These are phyloP conservation scores for Mesitornis unicolor DNA, from an alignment of 2,113 vertebrate species.

Conservation along the genomic window DNA sequence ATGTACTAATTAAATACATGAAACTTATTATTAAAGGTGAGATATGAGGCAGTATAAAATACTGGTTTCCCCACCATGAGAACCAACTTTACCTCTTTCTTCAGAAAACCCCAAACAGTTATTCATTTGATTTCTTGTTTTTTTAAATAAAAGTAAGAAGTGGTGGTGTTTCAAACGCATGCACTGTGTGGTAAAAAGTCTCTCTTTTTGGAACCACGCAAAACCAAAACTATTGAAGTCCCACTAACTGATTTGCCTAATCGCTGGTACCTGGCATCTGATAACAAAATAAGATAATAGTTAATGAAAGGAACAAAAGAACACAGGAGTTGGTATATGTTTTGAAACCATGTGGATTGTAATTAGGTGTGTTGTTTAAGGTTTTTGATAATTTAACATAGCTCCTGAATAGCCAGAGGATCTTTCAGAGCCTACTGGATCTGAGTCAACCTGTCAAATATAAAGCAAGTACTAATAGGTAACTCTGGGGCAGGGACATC, in stretches of 20 bases:
- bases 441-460: conserved; percentile 61
- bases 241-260: background rate
- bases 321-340: background rate
- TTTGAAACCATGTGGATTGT: background rate
- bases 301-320: background rate
- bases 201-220: background rate
- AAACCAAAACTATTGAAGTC: background rate
- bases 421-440: conserved; percentile 72
- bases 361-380: background rate
- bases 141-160: background rate
- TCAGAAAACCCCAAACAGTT: conserved; percentile 65
- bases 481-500: background rate
- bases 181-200: rapidly evolving
- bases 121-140: background rate
- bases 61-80: conserved; percentile 63
- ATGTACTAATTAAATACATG: background rate
- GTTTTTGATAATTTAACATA: conserved; percentile 28
- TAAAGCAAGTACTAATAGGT: background rate
- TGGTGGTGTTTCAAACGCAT: background rate
- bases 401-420: conserved; percentile 73
- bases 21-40: background rate
- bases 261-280: background rate
- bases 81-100: conserved; percentile 54
- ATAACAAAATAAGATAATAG: background rate
- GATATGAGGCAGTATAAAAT: background rate